Percentiles rank a stretch among this genome's conserved stretches.
Evolutionary conservation across 1,140 invertebrate genomes (phyloP).

Genomic region (Wiebesia pumilae): DNA sequence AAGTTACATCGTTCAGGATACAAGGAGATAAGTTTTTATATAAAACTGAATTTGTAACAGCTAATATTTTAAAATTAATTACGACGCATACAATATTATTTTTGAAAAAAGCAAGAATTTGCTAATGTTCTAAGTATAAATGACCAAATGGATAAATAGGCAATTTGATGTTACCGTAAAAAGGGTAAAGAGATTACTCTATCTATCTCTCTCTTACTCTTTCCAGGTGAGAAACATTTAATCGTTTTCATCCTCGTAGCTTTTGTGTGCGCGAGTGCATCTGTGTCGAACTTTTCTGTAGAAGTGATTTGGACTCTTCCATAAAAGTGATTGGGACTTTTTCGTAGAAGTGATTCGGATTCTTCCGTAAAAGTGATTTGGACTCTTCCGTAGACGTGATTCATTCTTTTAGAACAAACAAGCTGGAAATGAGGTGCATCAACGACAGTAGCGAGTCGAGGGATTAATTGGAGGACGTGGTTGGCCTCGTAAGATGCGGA

Average conservation of each 20-base stretch:
- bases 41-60: neutral
- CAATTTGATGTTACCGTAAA: neutral
- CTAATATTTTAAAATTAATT: neutral
- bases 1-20: neutral
- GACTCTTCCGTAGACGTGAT: neutral
- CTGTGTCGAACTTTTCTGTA: no score
- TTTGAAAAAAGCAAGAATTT: neutral
- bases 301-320: no score
- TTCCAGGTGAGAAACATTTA: neutral
- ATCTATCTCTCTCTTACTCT: neutral
- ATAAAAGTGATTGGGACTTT: no score
- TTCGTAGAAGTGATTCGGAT: neutral
- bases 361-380: neutral
- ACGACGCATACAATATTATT: neutral
- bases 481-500: constrained; percentile 66
- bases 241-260: neutral
- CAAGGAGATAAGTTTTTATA: neutral
- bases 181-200: neutral
- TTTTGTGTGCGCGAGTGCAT: neutral
- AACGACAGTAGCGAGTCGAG: neutral
- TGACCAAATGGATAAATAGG: neutral
- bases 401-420: neutral
- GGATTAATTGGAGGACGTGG: neutral
- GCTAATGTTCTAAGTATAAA: neutral
- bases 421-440: neutral